Base-by-base conservation (phyloP, 2,797 vertebrate species). In the Holocentrus rufus region DNA sequence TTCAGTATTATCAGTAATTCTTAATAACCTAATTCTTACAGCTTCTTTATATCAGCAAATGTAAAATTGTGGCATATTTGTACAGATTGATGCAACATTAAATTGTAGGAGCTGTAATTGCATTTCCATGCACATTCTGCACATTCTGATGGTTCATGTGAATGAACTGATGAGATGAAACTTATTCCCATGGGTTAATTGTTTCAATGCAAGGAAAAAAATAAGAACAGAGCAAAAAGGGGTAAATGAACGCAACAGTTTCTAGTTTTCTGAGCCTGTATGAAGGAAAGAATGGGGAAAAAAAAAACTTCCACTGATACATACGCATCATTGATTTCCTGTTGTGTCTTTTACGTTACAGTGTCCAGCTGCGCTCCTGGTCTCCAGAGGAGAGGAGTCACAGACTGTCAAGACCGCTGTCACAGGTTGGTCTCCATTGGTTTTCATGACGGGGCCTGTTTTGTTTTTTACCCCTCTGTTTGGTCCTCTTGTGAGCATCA, bases 301-400 rank as follows among this genome's bases (percentile, higher is more conserved):
- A 11, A 39, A 6, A 36, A 36, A 11, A 1, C 2, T 27, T 27
- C 4, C 25, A 27, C 25, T 13, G 11, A 42, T 17, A 2, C 5
- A 22, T 50, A 22, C 14, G 49, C 6, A n/a, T 52, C 20, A 56
- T 61, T 65, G n/a, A 62, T 27, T 54, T 14, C 34, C 10, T 79
- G 30, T 74, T 74, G 5, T 69, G 49, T 80, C 44, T 25, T 61
- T 65, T 58, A 3, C 69, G 11, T 89, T 85, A 2, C 52, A 95
- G 94, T 83, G 69, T 92, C 65, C 93, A 90, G 84, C 72, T 92
- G 72, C 85, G 82, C 22, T 90, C 93, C 14, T 95, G 92, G 93
- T 93, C 93, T 64, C 90, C 93, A 50, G 94, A 94, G 47, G 94
- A 95, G 54, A 94, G 83, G 82, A 92, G 82, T 70, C 78, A 86